Evolutionary conservation across 2,888 invertebrate species (phyloP), one percentile per base, ranked within the genome.

Genomic region (Ophion slaviceki): DNA sequence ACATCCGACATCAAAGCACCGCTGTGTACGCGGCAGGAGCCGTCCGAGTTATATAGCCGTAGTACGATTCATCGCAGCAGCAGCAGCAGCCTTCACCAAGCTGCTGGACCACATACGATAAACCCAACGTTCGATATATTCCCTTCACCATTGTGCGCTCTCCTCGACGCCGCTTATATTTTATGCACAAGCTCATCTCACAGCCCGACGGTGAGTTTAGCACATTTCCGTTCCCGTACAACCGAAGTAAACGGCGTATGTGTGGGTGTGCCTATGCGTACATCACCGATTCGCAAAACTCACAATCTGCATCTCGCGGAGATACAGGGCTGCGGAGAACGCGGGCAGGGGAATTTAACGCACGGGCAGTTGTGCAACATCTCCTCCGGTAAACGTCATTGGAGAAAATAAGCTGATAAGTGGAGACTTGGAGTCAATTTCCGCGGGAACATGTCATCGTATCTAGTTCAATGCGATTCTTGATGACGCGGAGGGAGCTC

Each of bases 1-100:
- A 91, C 89, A 90, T 89, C 87, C 88, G 87, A 90, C 89, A 90
- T 91, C 90, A 91, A 91, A 91, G 91, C 85, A 86, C 89, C 89
- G 89, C 87, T 61, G 59, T 68, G 59, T 61, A 79, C 20, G 28
- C 84, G 80, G 77, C 75, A 82, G 61, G 57, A 83, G 74, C 62
- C 57, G 67, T 67, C 24, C 77, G 57, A 66, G 67, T 36, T 57
- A 77, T 77, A 67, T 74, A 62, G 24, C 20, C 20, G 45, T 68
- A 61, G 32, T 47, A 70, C 57, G 81, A 78, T 76, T 76, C 71
- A 85, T 68, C 68, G 85, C 81, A 81, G 78, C 45, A 53, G 53
- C 53, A 53, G 61, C 61, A 57, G 72, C 80, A 72, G 66, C 32
- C 64, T 76, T 71, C n/a, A 47, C 75, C 70, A 64, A 74, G 24